A percentile compares a stretch with the other conserved stretches of the same genome.
These are phyloP conservation scores for Erythrocercus mccallii DNA, from an alignment of 2,113 vertebrate species.

Conservation along the genomic window DNA sequence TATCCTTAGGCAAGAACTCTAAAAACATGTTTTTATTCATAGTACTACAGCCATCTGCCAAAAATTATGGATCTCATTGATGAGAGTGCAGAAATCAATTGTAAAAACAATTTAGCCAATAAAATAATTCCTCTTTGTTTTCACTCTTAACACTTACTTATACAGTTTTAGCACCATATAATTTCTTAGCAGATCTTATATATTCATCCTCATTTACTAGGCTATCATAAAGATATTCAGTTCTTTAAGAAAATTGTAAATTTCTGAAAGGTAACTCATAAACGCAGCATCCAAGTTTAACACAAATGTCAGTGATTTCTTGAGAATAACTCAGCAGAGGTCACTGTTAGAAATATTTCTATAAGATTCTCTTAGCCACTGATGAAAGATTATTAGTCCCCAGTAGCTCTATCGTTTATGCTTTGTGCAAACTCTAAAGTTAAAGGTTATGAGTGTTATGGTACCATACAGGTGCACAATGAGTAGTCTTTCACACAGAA, in stretches of 20 bases:
- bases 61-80: neutral
- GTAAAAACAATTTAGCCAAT: neutral
- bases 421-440: neutral
- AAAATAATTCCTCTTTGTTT: neutral
- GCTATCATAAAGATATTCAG: neutral
- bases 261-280: neutral
- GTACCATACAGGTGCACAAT: neutral
- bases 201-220: neutral
- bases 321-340: constrained; percentile 1
- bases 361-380: neutral
- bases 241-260: neutral
- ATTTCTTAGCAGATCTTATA: neutral
- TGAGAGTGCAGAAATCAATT: neutral
- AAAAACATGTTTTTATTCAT: neutral
- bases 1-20: neutral
- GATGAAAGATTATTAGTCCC: constrained; percentile 25
- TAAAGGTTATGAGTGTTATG: constrained; percentile 29
- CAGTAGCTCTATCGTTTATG: constrained; percentile 12
- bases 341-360: constrained; percentile 33
- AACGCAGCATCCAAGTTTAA: neutral
- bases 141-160: neutral
- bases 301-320: neutral
- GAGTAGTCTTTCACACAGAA: constrained; percentile 45
- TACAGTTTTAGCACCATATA: neutral
- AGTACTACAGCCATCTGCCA: neutral